A percentile compares a stretch with the other conserved stretches of the same genome.
Evolutionary conservation across 2,797 vertebrate species (phyloP).

Genomic region (Darevskia mixta): DNA sequence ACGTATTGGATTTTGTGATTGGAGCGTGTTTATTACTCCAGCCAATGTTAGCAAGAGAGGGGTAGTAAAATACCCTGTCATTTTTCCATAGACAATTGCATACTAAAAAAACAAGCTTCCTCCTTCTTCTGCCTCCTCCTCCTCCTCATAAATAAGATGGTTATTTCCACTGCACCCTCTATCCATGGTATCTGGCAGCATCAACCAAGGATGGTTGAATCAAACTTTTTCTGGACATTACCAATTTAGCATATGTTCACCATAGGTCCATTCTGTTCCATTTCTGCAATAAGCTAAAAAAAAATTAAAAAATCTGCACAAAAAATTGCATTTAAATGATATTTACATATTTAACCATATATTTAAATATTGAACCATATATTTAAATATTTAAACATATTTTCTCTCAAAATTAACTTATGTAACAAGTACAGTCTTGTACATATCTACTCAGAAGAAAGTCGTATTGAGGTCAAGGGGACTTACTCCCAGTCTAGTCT

Average conservation of each 20-base stretch:
- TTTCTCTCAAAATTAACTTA: neutral
- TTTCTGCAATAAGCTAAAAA: neutral
- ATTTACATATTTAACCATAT: neutral
- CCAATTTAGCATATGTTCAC: neutral
- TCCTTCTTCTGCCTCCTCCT: no score
- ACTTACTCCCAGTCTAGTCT: no score
- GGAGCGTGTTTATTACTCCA: no score
- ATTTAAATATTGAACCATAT: neutral
- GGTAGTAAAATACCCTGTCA: no score
- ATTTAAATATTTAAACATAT: neutral
- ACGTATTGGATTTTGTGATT: no score
- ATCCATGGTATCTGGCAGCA: neutral
- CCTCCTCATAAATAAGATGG: no score
- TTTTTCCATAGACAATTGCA: no score
- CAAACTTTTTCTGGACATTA: neutral
- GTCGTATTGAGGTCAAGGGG: no score
- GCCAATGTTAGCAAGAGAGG: no score
- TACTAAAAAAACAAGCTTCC: no score
- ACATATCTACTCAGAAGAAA: no score
- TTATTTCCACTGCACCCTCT: no score
- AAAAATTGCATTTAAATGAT: neutral
- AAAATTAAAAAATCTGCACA: neutral
- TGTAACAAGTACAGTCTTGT: neutral
- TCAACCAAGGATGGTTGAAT: neutral
- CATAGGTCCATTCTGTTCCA: neutral